Conservation (phyloP, 2,797 vertebrate genomes). For the Gymnopithys bicolor region DNA sequence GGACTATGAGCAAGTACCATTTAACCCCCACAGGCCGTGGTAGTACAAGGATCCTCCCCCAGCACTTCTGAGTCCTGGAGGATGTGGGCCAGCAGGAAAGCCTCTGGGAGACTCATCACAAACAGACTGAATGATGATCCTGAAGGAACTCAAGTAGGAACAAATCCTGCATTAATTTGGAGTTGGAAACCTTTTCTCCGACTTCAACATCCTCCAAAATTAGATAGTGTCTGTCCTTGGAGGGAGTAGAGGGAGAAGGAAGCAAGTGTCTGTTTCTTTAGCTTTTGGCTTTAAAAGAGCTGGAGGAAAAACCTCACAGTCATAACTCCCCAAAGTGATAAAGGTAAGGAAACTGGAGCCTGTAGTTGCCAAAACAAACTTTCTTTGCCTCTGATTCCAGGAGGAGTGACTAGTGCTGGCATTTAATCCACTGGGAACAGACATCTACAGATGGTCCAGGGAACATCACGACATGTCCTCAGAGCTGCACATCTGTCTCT, state of each 20-base stretch:
- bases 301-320: neutral
- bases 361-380: neutral
- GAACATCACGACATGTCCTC: neutral
- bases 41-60: neutral
- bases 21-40: neutral
- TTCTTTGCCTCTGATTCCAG: neutral
- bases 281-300: slow-evolving; percentile 4
- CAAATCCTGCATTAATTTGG: neutral
- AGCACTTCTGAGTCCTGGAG: neutral
- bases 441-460: neutral
- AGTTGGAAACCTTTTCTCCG: slow-evolving; percentile 13
- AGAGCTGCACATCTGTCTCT: neutral
- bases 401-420: neutral
- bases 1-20: neutral
- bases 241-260: neutral
- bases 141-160: neutral
- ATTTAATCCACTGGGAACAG: slow-evolving; percentile 6
- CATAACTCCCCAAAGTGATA: neutral
- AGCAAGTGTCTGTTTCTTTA: neutral
- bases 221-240: neutral
- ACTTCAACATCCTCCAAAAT: slow-evolving; percentile 16
- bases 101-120: neutral
- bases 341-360: neutral
- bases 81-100: neutral
- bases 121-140: slow-evolving; percentile 25